phyloP scores from a whole-genome alignment of 2,113 vertebrate species.

The Talpa occidentalis region DNA sequence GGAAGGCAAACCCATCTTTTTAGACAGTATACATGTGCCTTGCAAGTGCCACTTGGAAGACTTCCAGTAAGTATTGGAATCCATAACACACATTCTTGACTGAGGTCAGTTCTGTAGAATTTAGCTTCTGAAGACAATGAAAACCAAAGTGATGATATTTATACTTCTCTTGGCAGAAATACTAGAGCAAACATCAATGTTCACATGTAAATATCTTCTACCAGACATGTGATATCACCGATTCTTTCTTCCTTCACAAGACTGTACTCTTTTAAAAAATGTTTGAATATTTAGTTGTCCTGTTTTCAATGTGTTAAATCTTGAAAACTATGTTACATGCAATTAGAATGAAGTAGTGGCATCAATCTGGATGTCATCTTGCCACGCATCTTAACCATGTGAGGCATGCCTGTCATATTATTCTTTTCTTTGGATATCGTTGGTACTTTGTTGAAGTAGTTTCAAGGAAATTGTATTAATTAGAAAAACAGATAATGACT shows the following conservation, averaged over 20 bases:
- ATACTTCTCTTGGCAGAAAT: neutral
- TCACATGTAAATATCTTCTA: neutral
- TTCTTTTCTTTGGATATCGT: neutral
- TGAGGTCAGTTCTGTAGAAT: neutral
- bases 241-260: neutral
- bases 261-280: neutral
- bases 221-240: neutral
- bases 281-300: neutral
- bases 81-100: neutral
- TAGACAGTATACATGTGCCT: neutral
- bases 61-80: neutral
- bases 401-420: neutral
- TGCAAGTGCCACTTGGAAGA: neutral
- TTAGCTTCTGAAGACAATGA: neutral
- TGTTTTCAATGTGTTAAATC: neutral
- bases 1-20: neutral
- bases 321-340: neutral
- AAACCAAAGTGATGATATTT: neutral
- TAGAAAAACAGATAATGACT: constrained; percentile 37
- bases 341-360: neutral
- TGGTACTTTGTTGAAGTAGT: neutral
- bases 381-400: neutral
- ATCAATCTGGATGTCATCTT: neutral
- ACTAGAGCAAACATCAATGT: neutral
- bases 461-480: constrained; percentile 53